phyloP scores from a whole-genome alignment of 2,888 invertebrate genomes.

The Tipula lateralis region DNA sequence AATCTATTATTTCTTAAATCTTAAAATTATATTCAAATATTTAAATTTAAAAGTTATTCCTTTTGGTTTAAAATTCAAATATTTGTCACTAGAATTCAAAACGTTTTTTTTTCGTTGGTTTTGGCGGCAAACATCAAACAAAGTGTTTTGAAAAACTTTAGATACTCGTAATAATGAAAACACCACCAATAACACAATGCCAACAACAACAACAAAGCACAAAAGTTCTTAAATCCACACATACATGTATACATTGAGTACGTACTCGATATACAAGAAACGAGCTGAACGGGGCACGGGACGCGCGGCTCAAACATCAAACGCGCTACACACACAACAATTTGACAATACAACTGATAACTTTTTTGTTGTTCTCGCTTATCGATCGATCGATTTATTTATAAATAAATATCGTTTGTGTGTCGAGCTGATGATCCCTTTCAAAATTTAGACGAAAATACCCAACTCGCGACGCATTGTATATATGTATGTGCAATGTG shows the following conservation, averaged over 20 bases:
- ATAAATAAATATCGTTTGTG: neutral
- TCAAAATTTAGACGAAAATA: neutral
- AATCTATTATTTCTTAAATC: neutral
- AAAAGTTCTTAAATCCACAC: neutral
- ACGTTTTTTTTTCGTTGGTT: neutral
- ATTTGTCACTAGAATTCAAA: neutral
- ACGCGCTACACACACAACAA: neutral
- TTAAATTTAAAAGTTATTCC: constrained; percentile 19
- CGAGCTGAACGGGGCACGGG: neutral
- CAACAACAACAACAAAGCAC: neutral
- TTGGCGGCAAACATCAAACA: constrained; percentile 2
- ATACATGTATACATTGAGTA: neutral
- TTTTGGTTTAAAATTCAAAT: constrained; percentile 26
- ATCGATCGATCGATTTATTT: neutral
- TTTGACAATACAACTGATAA: constrained; percentile 19
- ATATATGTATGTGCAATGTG: too few species aligned
- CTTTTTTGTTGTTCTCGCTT: neutral
- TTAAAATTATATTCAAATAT: constrained; percentile 11
- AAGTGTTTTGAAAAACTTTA: constrained; percentile 25
- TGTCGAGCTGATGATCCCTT: neutral
- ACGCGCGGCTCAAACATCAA: neutral
- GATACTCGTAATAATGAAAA: neutral
- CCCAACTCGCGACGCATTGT: neutral
- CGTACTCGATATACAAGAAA: neutral
- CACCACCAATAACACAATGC: neutral